Evolutionary conservation across 2,888 invertebrate species (phyloP).

Genomic region (Orthonychiurus folsomi): DNA sequence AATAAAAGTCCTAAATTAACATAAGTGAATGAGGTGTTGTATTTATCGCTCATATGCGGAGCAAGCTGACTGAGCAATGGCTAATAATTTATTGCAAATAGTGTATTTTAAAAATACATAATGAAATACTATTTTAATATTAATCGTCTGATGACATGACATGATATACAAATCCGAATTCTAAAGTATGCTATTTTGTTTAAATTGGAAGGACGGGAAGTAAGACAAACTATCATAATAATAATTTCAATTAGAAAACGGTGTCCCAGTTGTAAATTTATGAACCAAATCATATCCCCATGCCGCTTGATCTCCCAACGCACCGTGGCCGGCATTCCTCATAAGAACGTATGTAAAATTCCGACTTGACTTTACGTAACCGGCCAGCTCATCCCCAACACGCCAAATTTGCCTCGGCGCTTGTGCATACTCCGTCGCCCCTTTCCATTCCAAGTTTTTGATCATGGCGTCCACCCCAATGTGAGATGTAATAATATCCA

Average conservation of each 20-base stretch:
- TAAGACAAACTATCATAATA: no score
- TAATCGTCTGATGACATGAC: no score
- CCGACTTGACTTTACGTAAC: slow-evolving; percentile 63
- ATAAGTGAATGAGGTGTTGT: no score
- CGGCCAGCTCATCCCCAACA: slow-evolving; percentile 58
- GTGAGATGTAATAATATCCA: slow-evolving; percentile 85
- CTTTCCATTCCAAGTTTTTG: slow-evolving; percentile 59
- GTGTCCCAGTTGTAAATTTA: slow-evolving; percentile 50
- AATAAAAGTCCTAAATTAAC: no score
- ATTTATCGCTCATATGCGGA: no score
- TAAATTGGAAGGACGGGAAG: no score
- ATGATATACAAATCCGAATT: no score
- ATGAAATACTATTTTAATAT: no score
- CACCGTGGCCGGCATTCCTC: slow-evolving; percentile 62
- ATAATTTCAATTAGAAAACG: slow-evolving; percentile 14
- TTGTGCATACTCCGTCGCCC: slow-evolving; percentile 56
- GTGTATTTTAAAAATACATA: no score
- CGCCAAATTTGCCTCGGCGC: slow-evolving; percentile 62
- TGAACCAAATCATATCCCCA: slow-evolving; percentile 68
- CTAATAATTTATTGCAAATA: no score
- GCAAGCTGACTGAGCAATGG: no score
- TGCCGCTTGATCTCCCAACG: slow-evolving; percentile 65
- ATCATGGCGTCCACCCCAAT: slow-evolving; percentile 74
- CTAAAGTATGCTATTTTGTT: no score
- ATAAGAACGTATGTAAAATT: slow-evolving; percentile 65